Conservation (phyloP, 2,113 vertebrate species). For the Tyto alba region DNA sequence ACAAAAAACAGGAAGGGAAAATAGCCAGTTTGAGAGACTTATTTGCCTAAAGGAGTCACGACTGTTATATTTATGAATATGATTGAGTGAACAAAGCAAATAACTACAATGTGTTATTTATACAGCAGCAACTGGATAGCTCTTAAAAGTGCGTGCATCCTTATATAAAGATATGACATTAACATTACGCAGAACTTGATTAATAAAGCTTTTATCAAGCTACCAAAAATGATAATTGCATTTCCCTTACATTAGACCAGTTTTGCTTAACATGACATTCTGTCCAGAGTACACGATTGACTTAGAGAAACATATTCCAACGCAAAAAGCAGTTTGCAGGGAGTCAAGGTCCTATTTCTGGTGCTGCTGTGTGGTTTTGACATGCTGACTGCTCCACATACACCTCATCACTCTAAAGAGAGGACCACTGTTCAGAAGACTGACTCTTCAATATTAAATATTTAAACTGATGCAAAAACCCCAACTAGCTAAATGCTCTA, state of each 20-base stretch:
- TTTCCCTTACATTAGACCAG: background rate
- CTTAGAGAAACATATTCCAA: background rate
- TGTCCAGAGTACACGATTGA: background rate
- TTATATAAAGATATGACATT: background rate
- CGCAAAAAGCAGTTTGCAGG: background rate
- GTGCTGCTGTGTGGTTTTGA: no score
- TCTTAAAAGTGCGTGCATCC: background rate
- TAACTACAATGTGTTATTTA: background rate
- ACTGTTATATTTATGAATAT: background rate
- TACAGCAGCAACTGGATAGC: background rate
- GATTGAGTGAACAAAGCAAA: background rate
- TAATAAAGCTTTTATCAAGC: background rate
- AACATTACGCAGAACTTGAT: background rate
- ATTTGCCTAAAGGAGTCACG: background rate
- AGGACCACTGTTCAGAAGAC: background rate
- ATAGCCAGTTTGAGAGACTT: background rate
- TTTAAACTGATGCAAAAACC: background rate
- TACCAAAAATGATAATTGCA: background rate
- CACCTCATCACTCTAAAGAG: background rate
- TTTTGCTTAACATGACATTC: background rate
- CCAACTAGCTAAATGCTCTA: background rate
- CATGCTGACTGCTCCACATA: background rate
- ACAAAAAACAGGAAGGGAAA: background rate
- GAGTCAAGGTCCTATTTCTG: background rate
- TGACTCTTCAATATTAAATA: fast-evolving